Evolutionary conservation across 2,113 vertebrate species (phyloP).

Genomic region (Zapornia atra): DNA sequence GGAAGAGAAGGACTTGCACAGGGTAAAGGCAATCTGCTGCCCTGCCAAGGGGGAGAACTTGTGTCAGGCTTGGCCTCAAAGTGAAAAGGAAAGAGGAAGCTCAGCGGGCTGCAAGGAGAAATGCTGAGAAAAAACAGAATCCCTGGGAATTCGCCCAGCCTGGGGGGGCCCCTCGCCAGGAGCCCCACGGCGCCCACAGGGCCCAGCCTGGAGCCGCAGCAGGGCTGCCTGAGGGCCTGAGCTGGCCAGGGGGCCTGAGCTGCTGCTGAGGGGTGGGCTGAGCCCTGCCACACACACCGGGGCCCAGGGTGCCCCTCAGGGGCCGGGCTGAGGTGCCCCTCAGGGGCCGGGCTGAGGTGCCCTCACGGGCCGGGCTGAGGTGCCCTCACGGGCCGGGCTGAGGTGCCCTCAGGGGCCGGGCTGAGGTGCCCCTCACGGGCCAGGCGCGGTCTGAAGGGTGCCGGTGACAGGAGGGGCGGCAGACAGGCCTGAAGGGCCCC

Average conservation of each 20-base stretch:
- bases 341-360: no score
- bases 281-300: accelerated
- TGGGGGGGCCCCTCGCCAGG: accelerated
- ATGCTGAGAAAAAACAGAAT: background rate
- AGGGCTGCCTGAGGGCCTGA: accelerated
- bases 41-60: background rate
- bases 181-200: accelerated
- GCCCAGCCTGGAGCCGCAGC: background rate
- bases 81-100: conserved; percentile 51
- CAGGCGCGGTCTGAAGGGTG: no score
- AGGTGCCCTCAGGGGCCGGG: no score
- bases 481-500: no score
- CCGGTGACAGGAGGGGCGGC: background rate
- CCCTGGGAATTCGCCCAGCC: background rate
- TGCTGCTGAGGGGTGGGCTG: background rate
- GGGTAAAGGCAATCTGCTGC: background rate
- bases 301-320: background rate
- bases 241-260: background rate
- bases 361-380: no score
- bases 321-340: no score
- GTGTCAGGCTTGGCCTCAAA: background rate
- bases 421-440: no score
- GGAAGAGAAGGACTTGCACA: background rate
- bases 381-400: no score
- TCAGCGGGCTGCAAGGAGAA: background rate